Evolutionary conservation across 2,888 invertebrate species (phyloP), one percentile per base, ranked within the genome.

Genomic region (Myathropa florea): DNA sequence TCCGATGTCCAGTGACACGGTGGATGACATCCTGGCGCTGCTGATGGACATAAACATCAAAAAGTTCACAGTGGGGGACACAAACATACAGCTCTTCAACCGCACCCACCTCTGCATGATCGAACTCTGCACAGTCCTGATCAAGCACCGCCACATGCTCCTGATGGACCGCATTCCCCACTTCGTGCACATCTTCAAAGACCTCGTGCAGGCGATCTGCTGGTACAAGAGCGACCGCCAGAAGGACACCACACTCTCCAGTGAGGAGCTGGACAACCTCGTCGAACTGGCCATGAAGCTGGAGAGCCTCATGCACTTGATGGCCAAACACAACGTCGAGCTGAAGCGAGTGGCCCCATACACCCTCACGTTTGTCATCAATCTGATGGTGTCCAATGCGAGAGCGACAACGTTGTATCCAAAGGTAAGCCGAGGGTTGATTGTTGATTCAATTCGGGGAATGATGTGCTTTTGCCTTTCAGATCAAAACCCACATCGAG

Each of bases 301-400:
- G 76, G 92, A 91, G 18, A 90, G 91, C 12, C 84, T 92, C 7
- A 90, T 91, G 89, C 90, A 91, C 36, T 86, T 89, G 7, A 89
- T 93, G 57, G 89, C 89, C 0, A 89, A 89, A 0, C 90, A 91
- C 64, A 89, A 90, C 24, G 33, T 90, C 39, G 90, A 91, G 79
- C 88, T 92, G 9, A 93, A 93, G 82, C 89, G 92, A 84, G 90
- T 93, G 7, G 92, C 92, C 2, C 92, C 93, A 0, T 92, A 92
- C 77, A 88, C 92, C 21, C 88, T 93, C 21, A 90, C 90, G 4
- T 92, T 90, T 65, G 89, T 90, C 55, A 92, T 93, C 10, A 90
- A 90, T 67, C 89, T 92, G 28, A 92, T 92, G 91, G 92, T 92
- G 6, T 88, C 89, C 7, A 91, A 90, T 77, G 91, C 91, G 30